Evolutionary conservation across 1,140 invertebrate genomes (phyloP).

Genomic region (Drosophila aff.): DNA sequence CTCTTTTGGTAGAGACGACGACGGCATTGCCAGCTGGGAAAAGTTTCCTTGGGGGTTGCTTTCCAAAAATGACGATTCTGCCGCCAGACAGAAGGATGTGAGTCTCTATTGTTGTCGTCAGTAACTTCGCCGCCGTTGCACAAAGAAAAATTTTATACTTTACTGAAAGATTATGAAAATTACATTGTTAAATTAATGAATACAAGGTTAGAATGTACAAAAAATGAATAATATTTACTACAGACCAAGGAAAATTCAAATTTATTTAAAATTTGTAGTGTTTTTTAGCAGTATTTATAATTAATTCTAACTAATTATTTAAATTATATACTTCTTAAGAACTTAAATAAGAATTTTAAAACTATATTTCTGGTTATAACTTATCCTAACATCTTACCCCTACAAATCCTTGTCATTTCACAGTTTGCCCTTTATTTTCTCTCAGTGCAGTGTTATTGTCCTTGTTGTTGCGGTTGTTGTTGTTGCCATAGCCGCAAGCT

Average conservation of each 20-base stretch:
- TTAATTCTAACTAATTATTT: not conserved
- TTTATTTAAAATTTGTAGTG: not conserved
- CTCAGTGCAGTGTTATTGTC: conserved; percentile 30
- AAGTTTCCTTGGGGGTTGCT: conserved; percentile 53
- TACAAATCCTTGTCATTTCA: not conserved
- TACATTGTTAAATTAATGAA: too few relatives aligned
- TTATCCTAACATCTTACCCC: not conserved
- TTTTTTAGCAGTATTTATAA: not conserved
- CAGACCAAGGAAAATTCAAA: not conserved
- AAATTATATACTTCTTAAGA: not conserved
- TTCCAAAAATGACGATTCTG: conserved; percentile 23
- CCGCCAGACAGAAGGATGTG: conserved; percentile 59
- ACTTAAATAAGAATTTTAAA: not conserved
- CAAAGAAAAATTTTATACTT: not conserved
- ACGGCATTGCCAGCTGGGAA: conserved; percentile 60
- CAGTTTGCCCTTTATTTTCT: not conserved
- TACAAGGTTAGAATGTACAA: not conserved
- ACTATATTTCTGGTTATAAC: not conserved
- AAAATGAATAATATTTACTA: too few relatives aligned
- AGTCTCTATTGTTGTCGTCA: conserved; percentile 56
- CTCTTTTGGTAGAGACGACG: conserved; percentile 6
- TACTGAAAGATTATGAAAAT: not conserved
- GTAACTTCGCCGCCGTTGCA: conserved; percentile 23
- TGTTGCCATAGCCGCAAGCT: conserved; percentile 74
- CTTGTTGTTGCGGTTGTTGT: conserved; percentile 46